Base-by-base conservation (phyloP, 1,140 invertebrate species). In the Andrena cerasifolii region DNA sequence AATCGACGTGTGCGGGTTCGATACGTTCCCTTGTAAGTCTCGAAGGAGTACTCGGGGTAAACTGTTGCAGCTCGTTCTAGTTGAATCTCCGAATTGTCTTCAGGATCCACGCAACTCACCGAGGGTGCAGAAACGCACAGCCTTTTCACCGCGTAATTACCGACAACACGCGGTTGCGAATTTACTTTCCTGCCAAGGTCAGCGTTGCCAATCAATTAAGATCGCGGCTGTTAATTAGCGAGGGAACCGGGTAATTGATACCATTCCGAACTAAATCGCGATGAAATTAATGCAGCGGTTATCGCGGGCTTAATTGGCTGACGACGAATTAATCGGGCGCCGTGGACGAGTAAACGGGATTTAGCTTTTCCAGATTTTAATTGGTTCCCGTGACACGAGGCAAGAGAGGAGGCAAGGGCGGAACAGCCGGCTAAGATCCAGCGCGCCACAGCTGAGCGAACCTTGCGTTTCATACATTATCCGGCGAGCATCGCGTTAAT, bases 231-330 rank as follows among this genome's bases (percentile, higher is more conserved):
- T 67, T 75, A 75, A 75, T 75, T 75, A 75, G 51, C 62, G 62
- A 43, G 51, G 51, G 72, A 75, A 75, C 36, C 63, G 63, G 72
- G 51, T 75, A 75, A 75, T 75, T 75, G 72, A 75, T 75, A 75
- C 72, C 51, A 56, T 56, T 67, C 63, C 72, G 28, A 45, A 56
- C 36, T 56, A 33, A 75, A 75, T 75, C 72, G 72, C 72, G 72
- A 75, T 75, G 62, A 49, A 75, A 75, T 75, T 75, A 75, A 62
- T 56, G 56, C 51, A 33, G 8, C 28, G 72, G 51, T 40, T 67
- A 75, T 56, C 72, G 36, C 16, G 7, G 28, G 51, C 45, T 75
- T 75, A 75, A 75, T 75, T 75, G 62, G 72, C 51, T 51, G 24
- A 8, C 73, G 65, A 76, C 73, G 73, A 76, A 76, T 76, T 76